Percentiles rank a stretch among this genome's conserved stretches.
Conservation (phyloP, 2,113 vertebrate genomes). For the Ammodytes marinus region DNA sequence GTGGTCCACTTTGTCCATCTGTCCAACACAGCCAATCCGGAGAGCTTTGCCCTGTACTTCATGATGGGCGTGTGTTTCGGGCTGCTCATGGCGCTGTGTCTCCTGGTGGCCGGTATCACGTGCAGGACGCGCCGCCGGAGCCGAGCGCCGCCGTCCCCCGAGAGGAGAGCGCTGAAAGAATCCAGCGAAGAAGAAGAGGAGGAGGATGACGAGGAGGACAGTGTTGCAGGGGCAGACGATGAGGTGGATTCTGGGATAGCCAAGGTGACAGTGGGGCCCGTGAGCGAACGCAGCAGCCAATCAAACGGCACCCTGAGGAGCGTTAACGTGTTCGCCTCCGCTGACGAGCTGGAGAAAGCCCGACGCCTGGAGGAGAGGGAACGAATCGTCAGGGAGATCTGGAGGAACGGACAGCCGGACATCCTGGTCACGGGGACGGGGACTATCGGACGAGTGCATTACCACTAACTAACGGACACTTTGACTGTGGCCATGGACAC, state of each 20-base stretch:
- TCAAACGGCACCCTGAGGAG: slow-evolving; percentile 85
- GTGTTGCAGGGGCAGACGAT: slow-evolving; percentile 32
- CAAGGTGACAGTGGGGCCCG: slow-evolving; percentile 35
- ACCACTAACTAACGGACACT: slow-evolving; percentile 88
- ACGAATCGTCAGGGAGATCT: slow-evolving; percentile 95
- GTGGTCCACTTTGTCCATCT: background rate
- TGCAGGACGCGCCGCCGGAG: slow-evolving; percentile 81
- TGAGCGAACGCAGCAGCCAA: slow-evolving; percentile 73
- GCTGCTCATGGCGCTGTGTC: slow-evolving; percentile 92
- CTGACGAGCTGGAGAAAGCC: slow-evolving; percentile 94
- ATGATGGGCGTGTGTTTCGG: slow-evolving; percentile 95
- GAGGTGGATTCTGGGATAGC: slow-evolving; percentile 78
- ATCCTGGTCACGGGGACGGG: slow-evolving; percentile 89
- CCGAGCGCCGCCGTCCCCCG: slow-evolving; percentile 49
- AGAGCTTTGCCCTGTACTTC: slow-evolving; percentile 96
- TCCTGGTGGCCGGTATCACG: slow-evolving; percentile 91
- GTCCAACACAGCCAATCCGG: slow-evolving; percentile 87
- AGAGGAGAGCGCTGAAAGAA: slow-evolving; percentile 82
- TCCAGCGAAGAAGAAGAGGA: slow-evolving; percentile 82
- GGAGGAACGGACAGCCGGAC: slow-evolving; percentile 97
- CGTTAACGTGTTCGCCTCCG: slow-evolving; percentile 94
- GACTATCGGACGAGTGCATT: slow-evolving; percentile 90
- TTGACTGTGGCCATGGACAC: background rate
- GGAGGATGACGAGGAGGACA: slow-evolving; percentile 81
- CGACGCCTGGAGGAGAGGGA: slow-evolving; percentile 95